Percentiles rank a stretch among this genome's conserved stretches.
Evolutionary conservation across 2,888 invertebrate genomes (phyloP).

Genomic region (Xestia ashworthii): DNA sequence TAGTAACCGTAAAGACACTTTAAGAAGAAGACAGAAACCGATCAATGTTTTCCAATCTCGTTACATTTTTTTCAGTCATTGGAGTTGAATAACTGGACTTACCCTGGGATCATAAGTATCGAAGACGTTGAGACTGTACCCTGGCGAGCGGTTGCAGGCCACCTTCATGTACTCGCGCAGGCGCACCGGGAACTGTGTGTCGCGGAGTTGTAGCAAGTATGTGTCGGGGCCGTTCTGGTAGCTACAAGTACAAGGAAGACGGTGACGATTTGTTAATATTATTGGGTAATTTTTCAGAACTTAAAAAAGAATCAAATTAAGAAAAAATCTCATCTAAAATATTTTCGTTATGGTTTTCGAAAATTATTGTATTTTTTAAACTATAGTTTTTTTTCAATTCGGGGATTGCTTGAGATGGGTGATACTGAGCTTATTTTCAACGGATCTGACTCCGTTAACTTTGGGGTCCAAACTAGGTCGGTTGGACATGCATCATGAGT

Average conservation of each 20-base stretch:
- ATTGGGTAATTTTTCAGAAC: too few relatives aligned
- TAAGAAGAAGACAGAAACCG: background rate
- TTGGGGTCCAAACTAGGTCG: too few relatives aligned
- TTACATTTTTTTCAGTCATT: background rate
- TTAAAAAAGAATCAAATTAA: too few relatives aligned
- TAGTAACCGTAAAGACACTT: background rate
- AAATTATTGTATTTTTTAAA: too few relatives aligned
- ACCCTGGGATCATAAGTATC: constrained; percentile 96
- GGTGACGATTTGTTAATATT: too few relatives aligned
- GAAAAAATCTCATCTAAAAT: too few relatives aligned
- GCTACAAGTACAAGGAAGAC: constrained; percentile 83
- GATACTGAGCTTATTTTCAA: too few relatives aligned
- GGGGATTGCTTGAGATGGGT: too few relatives aligned
- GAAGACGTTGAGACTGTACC: constrained; percentile 92
- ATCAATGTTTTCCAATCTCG: background rate
- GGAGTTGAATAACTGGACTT: constrained; percentile 70
- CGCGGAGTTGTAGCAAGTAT: constrained; percentile 97
- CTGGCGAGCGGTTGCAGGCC: constrained; percentile 94
- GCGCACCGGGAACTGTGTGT: constrained; percentile 98
- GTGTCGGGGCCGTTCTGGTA: constrained; percentile 99
- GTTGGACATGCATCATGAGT: background rate
- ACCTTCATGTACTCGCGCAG: constrained; percentile 98
- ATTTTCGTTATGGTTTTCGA: too few relatives aligned
- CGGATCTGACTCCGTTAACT: too few relatives aligned
- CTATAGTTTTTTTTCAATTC: too few relatives aligned